phyloP scores from a whole-genome alignment of 2,113 vertebrate species.

The Castor canadensis region DNA sequence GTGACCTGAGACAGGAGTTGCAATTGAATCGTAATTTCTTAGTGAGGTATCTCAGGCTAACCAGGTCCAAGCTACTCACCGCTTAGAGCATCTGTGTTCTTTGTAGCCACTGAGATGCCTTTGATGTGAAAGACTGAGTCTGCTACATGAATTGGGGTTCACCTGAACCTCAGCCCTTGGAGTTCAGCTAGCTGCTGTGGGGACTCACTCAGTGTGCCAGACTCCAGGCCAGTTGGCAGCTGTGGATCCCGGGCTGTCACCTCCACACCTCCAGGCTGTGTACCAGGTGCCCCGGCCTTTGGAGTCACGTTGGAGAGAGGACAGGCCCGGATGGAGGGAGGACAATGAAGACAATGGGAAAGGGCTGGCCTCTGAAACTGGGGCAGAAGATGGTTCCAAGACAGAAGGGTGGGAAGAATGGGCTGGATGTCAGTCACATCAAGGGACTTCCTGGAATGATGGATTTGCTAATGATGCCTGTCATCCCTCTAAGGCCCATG shows the following conservation, averaged over 20 bases:
- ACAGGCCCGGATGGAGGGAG: background rate
- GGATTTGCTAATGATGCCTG: background rate
- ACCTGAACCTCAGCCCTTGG: background rate
- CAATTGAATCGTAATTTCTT: background rate
- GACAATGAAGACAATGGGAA: background rate
- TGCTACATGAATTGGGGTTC: background rate
- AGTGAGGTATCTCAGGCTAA: background rate
- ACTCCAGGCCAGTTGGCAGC: background rate
- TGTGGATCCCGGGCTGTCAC: accelerated
- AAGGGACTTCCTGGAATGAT: background rate
- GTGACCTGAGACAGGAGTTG: background rate
- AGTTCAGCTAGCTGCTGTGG: background rate
- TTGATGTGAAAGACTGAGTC: background rate
- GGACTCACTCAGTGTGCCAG: too few relatives aligned
- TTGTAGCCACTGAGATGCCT: background rate
- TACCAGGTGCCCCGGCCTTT: background rate
- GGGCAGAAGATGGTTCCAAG: background rate
- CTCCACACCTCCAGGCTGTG: accelerated
- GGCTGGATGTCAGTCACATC: background rate
- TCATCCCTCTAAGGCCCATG: background rate
- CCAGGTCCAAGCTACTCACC: background rate
- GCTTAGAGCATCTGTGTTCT: background rate
- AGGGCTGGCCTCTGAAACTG: background rate
- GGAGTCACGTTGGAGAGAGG: background rate
- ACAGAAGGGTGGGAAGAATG: background rate